These are phyloP conservation scores for Squalus acanthias DNA, from an alignment of 2,797 vertebrate genomes.

Conservation along the genomic window DNA sequence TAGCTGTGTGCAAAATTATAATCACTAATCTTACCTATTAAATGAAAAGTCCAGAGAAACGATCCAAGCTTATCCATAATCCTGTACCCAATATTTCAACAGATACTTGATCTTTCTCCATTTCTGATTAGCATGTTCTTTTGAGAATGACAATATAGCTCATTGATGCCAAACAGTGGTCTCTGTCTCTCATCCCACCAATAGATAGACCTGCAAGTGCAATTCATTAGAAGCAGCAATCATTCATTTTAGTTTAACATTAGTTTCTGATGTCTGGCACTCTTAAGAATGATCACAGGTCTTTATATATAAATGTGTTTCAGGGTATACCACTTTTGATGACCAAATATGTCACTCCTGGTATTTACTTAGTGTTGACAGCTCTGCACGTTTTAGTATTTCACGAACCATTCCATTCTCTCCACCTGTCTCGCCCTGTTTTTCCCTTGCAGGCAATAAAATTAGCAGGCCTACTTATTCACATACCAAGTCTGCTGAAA, in stretches of 20 bases:
- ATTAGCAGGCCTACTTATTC: not conserved
- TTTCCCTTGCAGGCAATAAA: not conserved
- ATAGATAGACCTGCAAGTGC: not conserved
- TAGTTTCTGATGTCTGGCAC: not conserved
- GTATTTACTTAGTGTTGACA: not conserved
- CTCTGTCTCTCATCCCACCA: not conserved
- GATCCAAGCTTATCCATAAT: not conserved
- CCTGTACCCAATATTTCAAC: not conserved
- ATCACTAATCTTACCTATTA: not conserved
- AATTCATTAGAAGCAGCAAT: not conserved
- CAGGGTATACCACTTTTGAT: not conserved
- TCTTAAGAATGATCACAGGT: not conserved
- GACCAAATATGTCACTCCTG: not conserved
- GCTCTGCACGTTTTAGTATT: not conserved
- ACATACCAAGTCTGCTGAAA: not conserved
- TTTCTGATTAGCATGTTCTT: not conserved
- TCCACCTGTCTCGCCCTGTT: not conserved
- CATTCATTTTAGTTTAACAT: not conserved
- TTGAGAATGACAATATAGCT: not conserved
- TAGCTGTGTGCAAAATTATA: not conserved
- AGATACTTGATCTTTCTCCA: constrained; percentile 4
- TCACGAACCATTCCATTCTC: not conserved
- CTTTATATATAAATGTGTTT: not conserved
- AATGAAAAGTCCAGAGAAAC: not conserved
- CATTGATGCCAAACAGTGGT: not conserved